Evolutionary conservation across 2,113 vertebrate genomes (phyloP).

Genomic region (Equus quagga): DNA sequence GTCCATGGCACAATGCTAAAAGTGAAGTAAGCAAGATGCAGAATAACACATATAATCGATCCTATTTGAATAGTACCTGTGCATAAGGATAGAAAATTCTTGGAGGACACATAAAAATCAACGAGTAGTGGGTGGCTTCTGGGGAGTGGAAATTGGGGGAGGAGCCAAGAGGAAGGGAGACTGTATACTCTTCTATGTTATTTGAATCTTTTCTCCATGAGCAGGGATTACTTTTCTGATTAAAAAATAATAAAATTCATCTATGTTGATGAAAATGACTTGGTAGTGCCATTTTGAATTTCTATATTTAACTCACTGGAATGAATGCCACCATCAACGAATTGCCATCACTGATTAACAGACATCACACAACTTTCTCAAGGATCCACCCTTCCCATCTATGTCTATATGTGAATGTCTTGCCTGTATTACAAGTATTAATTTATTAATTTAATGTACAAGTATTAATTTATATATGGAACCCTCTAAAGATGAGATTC

Average conservation of each 20-base stretch:
- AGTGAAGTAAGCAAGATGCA: neutral
- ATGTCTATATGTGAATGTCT: rapidly evolving
- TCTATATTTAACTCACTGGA: neutral
- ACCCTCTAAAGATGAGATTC: neutral
- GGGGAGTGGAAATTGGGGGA: neutral
- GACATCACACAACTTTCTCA: neutral
- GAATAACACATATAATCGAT: neutral
- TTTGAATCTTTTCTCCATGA: neutral
- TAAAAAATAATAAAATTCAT: neutral
- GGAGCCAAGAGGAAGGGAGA: neutral
- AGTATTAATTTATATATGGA: neutral
- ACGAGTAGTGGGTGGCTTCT: neutral
- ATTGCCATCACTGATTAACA: rapidly evolving
- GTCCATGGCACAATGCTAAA: neutral
- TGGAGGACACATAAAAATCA: neutral
- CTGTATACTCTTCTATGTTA: neutral
- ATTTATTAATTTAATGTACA: neutral
- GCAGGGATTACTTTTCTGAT: neutral
- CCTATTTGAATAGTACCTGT: neutral
- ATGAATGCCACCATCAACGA: no score
- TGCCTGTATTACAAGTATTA: no score
- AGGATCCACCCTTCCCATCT: neutral
- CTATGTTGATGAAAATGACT: neutral
- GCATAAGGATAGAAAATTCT: neutral
- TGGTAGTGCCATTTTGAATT: neutral